These are phyloP conservation scores for Cyanoderma ruficeps DNA, from an alignment of 2,113 vertebrate species.

Conservation along the genomic window DNA sequence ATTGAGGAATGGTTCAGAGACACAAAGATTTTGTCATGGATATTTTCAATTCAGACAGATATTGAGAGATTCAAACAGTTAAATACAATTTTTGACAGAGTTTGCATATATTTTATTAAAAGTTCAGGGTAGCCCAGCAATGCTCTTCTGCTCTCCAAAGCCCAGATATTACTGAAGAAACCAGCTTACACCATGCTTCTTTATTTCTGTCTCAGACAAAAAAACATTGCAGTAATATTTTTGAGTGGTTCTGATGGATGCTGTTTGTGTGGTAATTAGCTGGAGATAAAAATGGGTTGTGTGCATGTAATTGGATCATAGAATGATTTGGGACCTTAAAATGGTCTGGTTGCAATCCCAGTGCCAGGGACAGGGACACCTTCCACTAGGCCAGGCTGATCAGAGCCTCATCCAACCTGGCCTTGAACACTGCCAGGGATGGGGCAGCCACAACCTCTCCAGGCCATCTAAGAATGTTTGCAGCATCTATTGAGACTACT, in stretches of 20 bases:
- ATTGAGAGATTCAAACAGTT: not conserved
- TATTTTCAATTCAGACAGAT: not conserved
- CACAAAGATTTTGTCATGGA: fast-evolving
- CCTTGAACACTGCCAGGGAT: not conserved
- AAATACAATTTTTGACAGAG: not conserved
- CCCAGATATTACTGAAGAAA: not conserved
- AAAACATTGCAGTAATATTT: not conserved
- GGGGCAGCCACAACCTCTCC: not conserved
- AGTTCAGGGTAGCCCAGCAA: not conserved
- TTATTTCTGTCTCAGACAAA: not conserved
- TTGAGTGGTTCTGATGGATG: not conserved
- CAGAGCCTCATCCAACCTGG: not conserved
- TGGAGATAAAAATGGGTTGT: not conserved
- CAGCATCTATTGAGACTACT: not conserved
- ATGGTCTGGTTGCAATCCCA: not conserved
- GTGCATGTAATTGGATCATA: not conserved
- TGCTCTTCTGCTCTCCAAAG: not conserved
- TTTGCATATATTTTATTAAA: not conserved
- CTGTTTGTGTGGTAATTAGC: not conserved
- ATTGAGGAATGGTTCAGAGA: not conserved
- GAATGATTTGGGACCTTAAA: not conserved
- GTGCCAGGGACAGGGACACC: not conserved
- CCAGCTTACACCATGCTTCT: not conserved
- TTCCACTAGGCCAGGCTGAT: not conserved
- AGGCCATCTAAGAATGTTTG: not conserved